These are phyloP conservation scores for Dallia pectoralis DNA, from an alignment of 2,797 vertebrate genomes.

Conservation along the genomic window DNA sequence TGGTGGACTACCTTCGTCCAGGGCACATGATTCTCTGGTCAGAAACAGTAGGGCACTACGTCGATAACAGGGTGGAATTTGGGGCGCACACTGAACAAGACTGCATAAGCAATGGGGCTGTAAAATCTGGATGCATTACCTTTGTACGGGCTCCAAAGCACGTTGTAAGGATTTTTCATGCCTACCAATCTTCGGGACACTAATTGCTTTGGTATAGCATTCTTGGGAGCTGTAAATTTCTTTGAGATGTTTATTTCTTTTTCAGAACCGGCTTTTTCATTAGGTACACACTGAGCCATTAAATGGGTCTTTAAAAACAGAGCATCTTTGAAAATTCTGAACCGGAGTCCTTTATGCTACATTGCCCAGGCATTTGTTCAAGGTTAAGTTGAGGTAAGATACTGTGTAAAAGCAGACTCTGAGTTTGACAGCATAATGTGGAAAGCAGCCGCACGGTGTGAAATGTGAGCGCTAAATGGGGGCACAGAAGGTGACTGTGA, in stretches of 20 bases:
- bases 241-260: conserved; percentile 68
- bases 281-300: conserved; percentile 59
- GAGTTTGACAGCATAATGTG: no score
- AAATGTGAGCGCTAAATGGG: no score
- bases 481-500: no score
- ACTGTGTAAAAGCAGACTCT: background rate
- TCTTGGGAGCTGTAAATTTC: conserved; percentile 75
- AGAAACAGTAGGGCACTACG: no score
- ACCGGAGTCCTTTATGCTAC: conserved; percentile 46
- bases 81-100: conserved; percentile 64
- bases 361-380: conserved; percentile 28
- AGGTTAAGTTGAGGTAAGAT: conserved; percentile 28
- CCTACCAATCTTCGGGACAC: conserved; percentile 75
- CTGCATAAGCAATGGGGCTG: conserved; percentile 72
- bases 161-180: conserved; percentile 71
- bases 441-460: background rate
- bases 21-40: background rate
- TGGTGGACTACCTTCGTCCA: background rate
- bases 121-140: conserved; percentile 75
- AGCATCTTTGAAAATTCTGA: conserved; percentile 45
- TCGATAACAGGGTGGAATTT: background rate
- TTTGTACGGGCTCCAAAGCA: conserved; percentile 70
- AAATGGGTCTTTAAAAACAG: conserved; percentile 60
- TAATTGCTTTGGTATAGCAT: conserved; percentile 79
- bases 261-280: conserved; percentile 54